A percentile compares a stretch with the other conserved stretches of the same genome.
phyloP scores from a whole-genome alignment of 92 coral and sea anemone genomes.

The Siderastrea radians region DNA sequence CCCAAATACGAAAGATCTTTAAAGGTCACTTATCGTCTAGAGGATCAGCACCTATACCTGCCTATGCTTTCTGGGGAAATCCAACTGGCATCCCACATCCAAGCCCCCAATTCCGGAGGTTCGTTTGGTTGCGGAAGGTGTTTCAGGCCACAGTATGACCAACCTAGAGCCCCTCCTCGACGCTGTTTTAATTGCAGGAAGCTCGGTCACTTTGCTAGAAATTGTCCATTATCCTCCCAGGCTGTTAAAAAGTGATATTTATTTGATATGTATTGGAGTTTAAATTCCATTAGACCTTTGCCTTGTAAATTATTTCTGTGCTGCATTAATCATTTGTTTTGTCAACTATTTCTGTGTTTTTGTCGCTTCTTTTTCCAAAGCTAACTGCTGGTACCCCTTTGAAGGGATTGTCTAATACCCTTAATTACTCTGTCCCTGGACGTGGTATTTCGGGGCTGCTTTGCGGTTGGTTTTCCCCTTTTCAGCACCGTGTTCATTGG shows the following conservation, averaged over 20 bases:
- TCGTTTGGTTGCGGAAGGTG: not conserved
- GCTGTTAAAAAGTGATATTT: constrained; percentile 12
- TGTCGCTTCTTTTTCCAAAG: constrained; percentile 3
- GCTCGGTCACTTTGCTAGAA: constrained; percentile 11
- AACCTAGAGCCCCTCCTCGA: not conserved
- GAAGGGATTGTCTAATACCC: not conserved
- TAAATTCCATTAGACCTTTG: not conserved
- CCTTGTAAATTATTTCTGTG: not conserved
- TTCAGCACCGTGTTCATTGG: too few species aligned
- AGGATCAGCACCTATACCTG: too few species aligned
- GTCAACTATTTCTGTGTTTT: not conserved
- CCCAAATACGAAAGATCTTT: too few species aligned
- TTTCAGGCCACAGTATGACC: not conserved
- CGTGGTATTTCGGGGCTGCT: too few species aligned
- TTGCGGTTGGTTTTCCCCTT: too few species aligned
- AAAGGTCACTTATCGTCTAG: too few species aligned
- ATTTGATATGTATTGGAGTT: not conserved
- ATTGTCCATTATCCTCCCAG: not conserved
- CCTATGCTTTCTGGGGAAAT: not conserved
- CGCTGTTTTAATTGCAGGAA: constrained; percentile 24
- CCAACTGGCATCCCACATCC: not conserved
- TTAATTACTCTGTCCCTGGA: not conserved
- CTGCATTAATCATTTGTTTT: constrained; percentile 1
- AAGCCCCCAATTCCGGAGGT: constrained; percentile 4
- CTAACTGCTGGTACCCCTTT: constrained; percentile 14